Percentiles rank a stretch among this genome's conserved stretches.
Evolutionary conservation across 2,888 invertebrate species (phyloP).

Genomic region (Cryptus armator): DNA sequence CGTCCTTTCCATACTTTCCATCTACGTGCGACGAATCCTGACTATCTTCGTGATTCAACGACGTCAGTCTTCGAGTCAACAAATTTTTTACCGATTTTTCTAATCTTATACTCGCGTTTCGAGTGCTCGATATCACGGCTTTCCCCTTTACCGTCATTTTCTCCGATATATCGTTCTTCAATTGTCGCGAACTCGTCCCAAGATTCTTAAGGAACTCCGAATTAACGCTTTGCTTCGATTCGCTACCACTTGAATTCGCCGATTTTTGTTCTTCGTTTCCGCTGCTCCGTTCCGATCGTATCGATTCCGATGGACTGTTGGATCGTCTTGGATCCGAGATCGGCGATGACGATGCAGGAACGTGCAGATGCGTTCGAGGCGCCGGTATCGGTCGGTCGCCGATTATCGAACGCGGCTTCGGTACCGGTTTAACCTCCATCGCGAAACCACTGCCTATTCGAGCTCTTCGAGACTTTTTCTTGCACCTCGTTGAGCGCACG

Average conservation of each 20-base stretch:
- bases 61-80: constrained; percentile 79
- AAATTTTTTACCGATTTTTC: constrained; percentile 84
- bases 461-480: background rate
- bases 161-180: constrained; percentile 86
- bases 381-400: constrained; percentile 79
- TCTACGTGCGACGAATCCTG: constrained; percentile 64
- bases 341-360: constrained; percentile 40
- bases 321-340: constrained; percentile 24
- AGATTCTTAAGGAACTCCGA: constrained; percentile 79
- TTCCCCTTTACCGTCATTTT: constrained; percentile 85
- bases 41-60: constrained; percentile 75
- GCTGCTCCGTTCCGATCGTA: constrained; percentile 75
- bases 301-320: constrained; percentile 74
- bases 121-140: constrained; percentile 89
- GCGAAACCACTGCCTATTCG: constrained; percentile 24
- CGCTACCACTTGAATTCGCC: constrained; percentile 66
- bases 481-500: background rate
- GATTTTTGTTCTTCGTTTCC: constrained; percentile 75
- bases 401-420: constrained; percentile 80
- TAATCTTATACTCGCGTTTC: constrained; percentile 86
- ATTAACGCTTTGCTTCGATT: constrained; percentile 66
- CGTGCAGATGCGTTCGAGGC: constrained; percentile 74
- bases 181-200: constrained; percentile 85
- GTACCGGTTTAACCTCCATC: constrained; percentile 82
- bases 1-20: constrained; percentile 70